These are phyloP conservation scores for Melanchra persicariae DNA, from an alignment of 2,888 invertebrate genomes.

Conservation along the genomic window DNA sequence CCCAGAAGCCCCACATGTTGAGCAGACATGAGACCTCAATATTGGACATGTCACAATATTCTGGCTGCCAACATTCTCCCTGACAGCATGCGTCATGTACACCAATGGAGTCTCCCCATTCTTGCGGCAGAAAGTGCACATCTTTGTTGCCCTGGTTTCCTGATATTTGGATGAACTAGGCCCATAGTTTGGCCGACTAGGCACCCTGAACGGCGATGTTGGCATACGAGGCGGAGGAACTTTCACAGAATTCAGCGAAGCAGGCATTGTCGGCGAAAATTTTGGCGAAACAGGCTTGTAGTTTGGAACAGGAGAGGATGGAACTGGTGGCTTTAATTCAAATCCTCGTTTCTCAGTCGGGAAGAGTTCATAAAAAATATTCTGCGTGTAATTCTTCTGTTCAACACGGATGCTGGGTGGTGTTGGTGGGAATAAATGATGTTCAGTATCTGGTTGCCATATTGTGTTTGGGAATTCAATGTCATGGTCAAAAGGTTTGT, in stretches of 20 bases:
- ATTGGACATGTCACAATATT: conserved; percentile 84
- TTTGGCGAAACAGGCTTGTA: conserved; percentile 42
- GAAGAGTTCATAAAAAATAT: conserved; percentile 78
- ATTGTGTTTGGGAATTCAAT: conserved; percentile 42
- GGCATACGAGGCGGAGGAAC: conserved; percentile 29
- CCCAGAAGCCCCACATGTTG: conserved; percentile 80
- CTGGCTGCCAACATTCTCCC: conserved; percentile 76
- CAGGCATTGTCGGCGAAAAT: conserved; percentile 41
- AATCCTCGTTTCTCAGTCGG: conserved; percentile 74
- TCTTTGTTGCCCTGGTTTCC: conserved; percentile 63
- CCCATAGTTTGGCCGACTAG: conserved; percentile 29
- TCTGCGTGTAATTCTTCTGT: conserved; percentile 45
- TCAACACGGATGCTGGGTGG: conserved; percentile 65
- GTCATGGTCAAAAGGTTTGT: conserved; percentile 45
- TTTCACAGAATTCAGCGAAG: conserved; percentile 34
- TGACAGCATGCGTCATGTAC: conserved; percentile 82
- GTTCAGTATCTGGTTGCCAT: conserved; percentile 59
- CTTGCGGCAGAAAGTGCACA: conserved; percentile 86
- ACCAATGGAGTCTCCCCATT: conserved; percentile 85
- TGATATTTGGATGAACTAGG: conserved; percentile 56
- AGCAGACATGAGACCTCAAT: conserved; percentile 81
- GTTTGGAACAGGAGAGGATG: conserved; percentile 52
- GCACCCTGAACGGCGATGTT: conserved; percentile 34
- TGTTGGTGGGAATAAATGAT: conserved; percentile 56
- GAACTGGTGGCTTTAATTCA: conserved; percentile 71